These are phyloP conservation scores for Vireo griseus DNA, from an alignment of 2,797 vertebrate genomes.

Conservation along the genomic window DNA sequence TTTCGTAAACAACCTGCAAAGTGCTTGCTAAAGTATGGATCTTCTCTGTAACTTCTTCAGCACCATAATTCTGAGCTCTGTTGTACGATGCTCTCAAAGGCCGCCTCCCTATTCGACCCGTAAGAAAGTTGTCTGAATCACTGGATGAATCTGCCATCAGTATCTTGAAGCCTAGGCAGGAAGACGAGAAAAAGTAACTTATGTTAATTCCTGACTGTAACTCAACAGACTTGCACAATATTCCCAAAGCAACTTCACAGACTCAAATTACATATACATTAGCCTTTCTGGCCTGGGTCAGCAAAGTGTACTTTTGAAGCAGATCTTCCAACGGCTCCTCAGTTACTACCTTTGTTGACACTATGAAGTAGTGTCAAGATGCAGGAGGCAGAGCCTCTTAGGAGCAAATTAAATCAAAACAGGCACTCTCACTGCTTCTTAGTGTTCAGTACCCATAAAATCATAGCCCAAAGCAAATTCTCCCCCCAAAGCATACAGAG, in stretches of 20 bases:
- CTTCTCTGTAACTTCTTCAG: constrained; percentile 82
- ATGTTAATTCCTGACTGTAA: background rate
- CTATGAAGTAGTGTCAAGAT: background rate
- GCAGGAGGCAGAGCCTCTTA: background rate
- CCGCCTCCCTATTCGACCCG: constrained; percentile 44
- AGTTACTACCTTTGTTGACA: background rate
- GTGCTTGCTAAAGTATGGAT: constrained; percentile 88
- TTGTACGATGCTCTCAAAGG: constrained; percentile 70
- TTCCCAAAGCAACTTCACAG: background rate
- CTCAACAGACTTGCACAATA: background rate
- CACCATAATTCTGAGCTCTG: constrained; percentile 21
- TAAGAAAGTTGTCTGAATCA: constrained; percentile 81
- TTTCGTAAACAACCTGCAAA: constrained; percentile 80
- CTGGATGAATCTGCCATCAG: constrained; percentile 88
- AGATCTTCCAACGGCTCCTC: background rate
- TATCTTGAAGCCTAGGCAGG: constrained; percentile 24
- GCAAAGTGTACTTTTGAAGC: background rate
- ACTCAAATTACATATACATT: background rate
- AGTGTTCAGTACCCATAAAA: background rate
- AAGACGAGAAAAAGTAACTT: background rate
- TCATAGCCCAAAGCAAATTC: background rate
- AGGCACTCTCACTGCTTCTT: background rate
- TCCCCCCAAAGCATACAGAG: background rate
- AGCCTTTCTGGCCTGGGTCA: background rate
- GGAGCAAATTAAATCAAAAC: background rate